These are phyloP conservation scores for Margarornis squamiger DNA, from an alignment of 2,797 vertebrate genomes.

Conservation along the genomic window DNA sequence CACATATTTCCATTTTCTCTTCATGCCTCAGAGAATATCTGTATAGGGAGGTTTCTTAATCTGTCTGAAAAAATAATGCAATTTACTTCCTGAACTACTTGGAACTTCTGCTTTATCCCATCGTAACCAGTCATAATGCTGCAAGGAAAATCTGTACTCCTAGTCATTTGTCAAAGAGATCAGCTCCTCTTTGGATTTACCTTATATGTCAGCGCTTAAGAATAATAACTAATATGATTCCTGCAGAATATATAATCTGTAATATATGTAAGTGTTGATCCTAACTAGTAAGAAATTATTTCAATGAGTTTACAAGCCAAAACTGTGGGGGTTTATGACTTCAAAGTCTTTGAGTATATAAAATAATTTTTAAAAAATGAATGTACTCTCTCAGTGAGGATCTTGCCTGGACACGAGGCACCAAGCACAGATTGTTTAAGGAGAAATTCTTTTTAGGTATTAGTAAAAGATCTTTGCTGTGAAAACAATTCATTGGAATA, in stretches of 20 bases:
- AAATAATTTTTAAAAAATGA: not conserved
- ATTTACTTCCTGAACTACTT: not conserved
- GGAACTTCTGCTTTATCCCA: not conserved
- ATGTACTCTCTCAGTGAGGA: accelerated
- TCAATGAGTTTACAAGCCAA: not conserved
- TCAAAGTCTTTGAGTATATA: not conserved
- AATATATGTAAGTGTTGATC: not conserved
- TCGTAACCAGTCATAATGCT: not conserved
- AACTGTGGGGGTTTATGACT: not conserved
- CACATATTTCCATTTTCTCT: not conserved
- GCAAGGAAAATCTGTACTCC: not conserved
- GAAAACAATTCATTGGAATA: not conserved
- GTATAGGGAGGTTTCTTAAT: not conserved
- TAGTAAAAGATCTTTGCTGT: not conserved
- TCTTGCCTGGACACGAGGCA: not conserved
- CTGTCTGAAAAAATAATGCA: not conserved
- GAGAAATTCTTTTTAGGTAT: not conserved
- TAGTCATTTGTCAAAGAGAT: not conserved
- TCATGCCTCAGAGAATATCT: not conserved
- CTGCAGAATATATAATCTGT: not conserved
- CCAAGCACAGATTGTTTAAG: not conserved
- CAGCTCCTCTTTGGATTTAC: not conserved
- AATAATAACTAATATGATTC: not conserved
- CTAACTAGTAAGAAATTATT: not conserved
- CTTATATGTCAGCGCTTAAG: not conserved